Conservation (phyloP, 1,140 invertebrate genomes). For the Tetragnatha versicolor region DNA sequence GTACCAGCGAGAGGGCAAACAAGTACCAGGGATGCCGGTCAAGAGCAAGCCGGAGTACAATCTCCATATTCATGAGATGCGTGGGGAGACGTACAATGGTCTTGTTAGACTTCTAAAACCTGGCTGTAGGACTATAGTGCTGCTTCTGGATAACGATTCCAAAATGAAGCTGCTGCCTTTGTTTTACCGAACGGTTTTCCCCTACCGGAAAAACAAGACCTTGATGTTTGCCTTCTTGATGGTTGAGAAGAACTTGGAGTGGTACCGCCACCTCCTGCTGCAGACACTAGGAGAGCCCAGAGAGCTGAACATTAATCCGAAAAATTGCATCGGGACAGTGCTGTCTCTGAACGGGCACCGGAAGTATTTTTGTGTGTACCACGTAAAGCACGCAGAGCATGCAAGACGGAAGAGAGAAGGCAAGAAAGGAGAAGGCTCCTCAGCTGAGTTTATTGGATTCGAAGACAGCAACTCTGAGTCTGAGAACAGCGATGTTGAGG, state of each 20-base stretch:
- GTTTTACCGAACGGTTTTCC: slow-evolving; percentile 93
- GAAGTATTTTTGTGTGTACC: slow-evolving; percentile 98
- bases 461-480: slow-evolving; percentile 65
- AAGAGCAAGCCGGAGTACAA: slow-evolving; percentile 54
- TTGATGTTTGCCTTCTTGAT: slow-evolving; percentile 92
- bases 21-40: slow-evolving; percentile 54
- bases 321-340: slow-evolving; percentile 97
- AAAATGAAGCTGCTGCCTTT: slow-evolving; percentile 84
- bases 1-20: slow-evolving; percentile 57
- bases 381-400: slow-evolving; percentile 79
- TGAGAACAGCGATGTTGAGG: slow-evolving; percentile 72
- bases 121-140: slow-evolving; percentile 89
- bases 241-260: slow-evolving; percentile 86
- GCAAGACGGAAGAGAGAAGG: not conserved
- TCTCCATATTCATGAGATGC: slow-evolving; percentile 86
- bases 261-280: slow-evolving; percentile 90
- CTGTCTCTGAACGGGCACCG: slow-evolving; percentile 93
- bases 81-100: slow-evolving; percentile 94
- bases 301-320: slow-evolving; percentile 89
- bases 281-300: slow-evolving; percentile 80
- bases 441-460: slow-evolving; percentile 61
- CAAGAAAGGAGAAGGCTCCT: slow-evolving; percentile 12
- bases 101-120: slow-evolving; percentile 92
- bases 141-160: slow-evolving; percentile 88
- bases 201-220: slow-evolving; percentile 88